Conservation (phyloP, 2,888 invertebrate genomes). For the Bhutanitis thaidina region DNA sequence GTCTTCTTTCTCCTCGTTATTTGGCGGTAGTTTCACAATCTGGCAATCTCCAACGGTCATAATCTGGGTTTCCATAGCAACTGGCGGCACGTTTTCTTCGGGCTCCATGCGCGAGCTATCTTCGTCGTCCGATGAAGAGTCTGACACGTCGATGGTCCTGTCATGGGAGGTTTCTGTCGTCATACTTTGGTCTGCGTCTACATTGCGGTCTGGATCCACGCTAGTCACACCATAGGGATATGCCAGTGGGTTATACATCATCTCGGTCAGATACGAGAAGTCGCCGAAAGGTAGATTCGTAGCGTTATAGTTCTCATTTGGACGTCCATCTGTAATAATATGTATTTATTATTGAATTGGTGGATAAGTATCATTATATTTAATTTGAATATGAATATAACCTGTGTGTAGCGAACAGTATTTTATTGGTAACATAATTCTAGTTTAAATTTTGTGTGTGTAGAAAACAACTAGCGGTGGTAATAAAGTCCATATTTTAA, state of each 20-base stretch:
- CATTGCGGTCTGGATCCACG: conserved; percentile 57
- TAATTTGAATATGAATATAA: no score
- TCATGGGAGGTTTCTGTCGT: conserved; percentile 50
- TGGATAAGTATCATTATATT: no score
- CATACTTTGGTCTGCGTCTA: conserved; percentile 47
- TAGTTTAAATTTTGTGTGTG: no score
- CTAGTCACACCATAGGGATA: conserved; percentile 57
- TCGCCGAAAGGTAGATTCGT: conserved; percentile 77
- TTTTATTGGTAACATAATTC: no score
- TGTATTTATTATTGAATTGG: background rate
- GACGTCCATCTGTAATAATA: conserved; percentile 58
- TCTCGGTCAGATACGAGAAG: conserved; percentile 75
- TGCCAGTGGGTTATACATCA: conserved; percentile 70
- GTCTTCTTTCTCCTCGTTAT: conserved; percentile 51
- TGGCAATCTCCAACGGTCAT: conserved; percentile 78
- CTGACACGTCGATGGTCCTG: conserved; percentile 67
- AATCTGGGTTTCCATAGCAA: conserved; percentile 62
- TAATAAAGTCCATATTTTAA: no score
- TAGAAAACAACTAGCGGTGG: no score
- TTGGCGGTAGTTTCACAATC: conserved; percentile 67
- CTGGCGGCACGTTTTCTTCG: conserved; percentile 56
- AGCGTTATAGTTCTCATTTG: conserved; percentile 77
- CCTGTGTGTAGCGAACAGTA: no score
- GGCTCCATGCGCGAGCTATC: conserved; percentile 51
- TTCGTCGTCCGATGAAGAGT: conserved; percentile 63